These are phyloP conservation scores for Garra rufa DNA, from an alignment of 2,113 vertebrate genomes.

Conservation along the genomic window DNA sequence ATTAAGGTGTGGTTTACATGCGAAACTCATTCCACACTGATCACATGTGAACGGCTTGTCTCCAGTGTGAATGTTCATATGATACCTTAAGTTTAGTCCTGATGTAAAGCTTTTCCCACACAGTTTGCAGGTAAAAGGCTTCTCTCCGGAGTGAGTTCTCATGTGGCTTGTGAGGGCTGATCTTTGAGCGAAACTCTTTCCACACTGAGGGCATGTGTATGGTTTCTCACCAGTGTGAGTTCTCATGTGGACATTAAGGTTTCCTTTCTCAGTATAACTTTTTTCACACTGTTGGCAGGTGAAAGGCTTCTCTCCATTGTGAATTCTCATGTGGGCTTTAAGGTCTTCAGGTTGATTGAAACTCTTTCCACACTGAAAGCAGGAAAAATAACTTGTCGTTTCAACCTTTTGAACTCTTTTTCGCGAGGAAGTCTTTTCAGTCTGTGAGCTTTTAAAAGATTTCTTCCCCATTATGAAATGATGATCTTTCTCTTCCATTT, in stretches of 20 bases:
- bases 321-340: background rate
- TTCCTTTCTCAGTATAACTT: background rate
- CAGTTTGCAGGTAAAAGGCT: background rate
- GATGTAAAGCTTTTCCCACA: background rate
- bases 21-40: background rate
- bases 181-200: background rate
- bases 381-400: too few relatives aligned
- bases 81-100: background rate
- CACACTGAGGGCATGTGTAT: background rate
- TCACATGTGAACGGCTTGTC: background rate
- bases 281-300: background rate
- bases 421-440: background rate
- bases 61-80: background rate
- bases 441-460: background rate
- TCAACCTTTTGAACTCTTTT: slow-evolving; percentile 1
- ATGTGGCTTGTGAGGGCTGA: background rate
- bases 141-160: background rate
- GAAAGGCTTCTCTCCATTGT: background rate
- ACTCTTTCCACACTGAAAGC: background rate
- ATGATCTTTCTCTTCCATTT: background rate
- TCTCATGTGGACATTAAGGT: background rate
- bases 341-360: background rate
- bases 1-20: background rate
- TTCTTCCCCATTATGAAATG: background rate
- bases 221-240: background rate